phyloP scores from a whole-genome alignment of 2,888 invertebrate genomes.

The Emmelina monodactyla region DNA sequence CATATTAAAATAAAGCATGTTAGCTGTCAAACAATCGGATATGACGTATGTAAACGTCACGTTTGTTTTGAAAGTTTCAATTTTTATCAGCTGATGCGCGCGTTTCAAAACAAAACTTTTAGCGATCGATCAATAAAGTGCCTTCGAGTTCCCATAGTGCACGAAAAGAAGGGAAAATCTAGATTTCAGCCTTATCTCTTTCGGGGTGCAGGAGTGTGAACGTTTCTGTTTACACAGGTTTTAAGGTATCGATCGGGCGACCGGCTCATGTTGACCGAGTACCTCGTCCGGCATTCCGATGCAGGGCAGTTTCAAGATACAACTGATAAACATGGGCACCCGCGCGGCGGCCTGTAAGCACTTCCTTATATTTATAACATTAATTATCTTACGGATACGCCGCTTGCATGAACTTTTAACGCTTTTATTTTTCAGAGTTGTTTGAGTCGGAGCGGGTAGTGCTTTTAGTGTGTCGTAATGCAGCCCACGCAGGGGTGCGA shows the following conservation, averaged over 20 bases:
- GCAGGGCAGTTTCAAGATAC: constrained; percentile 75
- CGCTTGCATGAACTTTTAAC: constrained; percentile 54
- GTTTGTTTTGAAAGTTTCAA: no score
- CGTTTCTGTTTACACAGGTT: constrained; percentile 10
- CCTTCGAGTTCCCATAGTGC: not conserved
- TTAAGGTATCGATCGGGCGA: constrained; percentile 42
- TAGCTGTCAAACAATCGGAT: no score
- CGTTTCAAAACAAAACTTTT: constrained; percentile 21
- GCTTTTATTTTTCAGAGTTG: constrained; percentile 60
- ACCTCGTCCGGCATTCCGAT: constrained; percentile 48
- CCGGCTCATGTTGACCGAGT: constrained; percentile 29
- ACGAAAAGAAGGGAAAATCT: constrained; percentile 49
- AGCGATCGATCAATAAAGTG: constrained; percentile 38
- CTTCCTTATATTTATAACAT: constrained; percentile 11
- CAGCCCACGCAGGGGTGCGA: constrained; percentile 38
- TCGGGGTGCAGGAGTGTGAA: constrained; percentile 24
- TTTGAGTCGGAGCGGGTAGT: constrained; percentile 37
- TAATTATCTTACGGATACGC: no score
- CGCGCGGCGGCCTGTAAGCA: constrained; percentile 91
- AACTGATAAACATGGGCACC: constrained; percentile 87
- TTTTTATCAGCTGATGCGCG: constrained; percentile 22
- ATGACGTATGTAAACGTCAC: no score
- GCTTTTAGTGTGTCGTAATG: constrained; percentile 57
- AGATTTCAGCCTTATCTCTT: constrained; percentile 59
- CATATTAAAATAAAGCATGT: no score